These are phyloP conservation scores for Machaerirhynchus nigripectus DNA, from an alignment of 2,113 vertebrate species.

Conservation along the genomic window DNA sequence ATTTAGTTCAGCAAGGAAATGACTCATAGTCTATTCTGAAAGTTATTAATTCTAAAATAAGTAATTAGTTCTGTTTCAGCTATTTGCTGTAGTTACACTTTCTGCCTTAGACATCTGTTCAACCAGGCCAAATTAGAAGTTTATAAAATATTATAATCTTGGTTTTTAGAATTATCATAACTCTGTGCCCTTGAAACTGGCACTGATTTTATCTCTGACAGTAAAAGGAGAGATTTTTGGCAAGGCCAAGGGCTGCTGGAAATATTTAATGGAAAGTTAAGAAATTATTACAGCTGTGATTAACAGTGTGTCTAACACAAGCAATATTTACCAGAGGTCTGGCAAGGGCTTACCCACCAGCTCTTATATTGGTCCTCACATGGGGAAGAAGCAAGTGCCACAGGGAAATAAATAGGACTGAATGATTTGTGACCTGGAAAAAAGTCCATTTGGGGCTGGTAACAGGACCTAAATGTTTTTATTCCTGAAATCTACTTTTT, in stretches of 20 bases:
- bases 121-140: background rate
- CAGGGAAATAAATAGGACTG: background rate
- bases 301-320: background rate
- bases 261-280: background rate
- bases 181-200: background rate
- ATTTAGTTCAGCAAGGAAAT: background rate
- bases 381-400: background rate
- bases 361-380: background rate
- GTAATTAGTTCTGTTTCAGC: slow-evolving; percentile 25
- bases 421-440: background rate
- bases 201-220: background rate
- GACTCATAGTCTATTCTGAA: background rate
- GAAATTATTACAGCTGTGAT: background rate
- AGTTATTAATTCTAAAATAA: slow-evolving; percentile 32
- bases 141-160: background rate
- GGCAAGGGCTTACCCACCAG: background rate
- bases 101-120: background rate
- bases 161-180: background rate
- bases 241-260: background rate
- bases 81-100: background rate
- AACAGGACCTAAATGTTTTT: background rate
- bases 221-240: background rate
- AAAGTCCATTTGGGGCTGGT: background rate
- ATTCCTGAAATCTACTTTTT: background rate
- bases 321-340: background rate